phyloP scores from a whole-genome alignment of 2,113 vertebrate genomes.

The Anhinga anhinga region DNA sequence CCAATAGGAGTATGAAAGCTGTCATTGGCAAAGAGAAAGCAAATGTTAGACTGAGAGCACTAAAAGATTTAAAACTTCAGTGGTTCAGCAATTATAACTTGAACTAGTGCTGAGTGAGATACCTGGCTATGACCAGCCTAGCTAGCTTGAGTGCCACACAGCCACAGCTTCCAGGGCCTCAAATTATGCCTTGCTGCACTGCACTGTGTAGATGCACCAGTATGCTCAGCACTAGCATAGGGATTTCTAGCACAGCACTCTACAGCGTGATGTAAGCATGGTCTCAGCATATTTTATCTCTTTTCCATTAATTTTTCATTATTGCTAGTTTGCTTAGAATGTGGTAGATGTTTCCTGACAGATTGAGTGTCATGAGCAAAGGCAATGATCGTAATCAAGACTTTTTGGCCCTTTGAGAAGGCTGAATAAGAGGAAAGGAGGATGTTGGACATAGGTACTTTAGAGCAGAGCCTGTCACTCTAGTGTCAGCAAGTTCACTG shows the following conservation, averaged over 20 bases:
- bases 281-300: not conserved
- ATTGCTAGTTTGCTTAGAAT: not conserved
- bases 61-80: not conserved
- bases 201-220: not conserved
- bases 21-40: not conserved
- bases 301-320: not conserved
- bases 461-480: not conserved
- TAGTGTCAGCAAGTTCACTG: not conserved
- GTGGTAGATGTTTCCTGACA: not conserved
- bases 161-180: not conserved
- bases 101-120: not conserved
- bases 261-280: not conserved
- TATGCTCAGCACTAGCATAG: not conserved
- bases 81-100: not conserved
- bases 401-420: not conserved
- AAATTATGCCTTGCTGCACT: not conserved
- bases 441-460: not conserved
- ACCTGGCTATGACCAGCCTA: not conserved
- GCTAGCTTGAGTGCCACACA: not conserved
- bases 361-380: not conserved
- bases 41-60: not conserved
- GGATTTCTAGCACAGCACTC: not conserved
- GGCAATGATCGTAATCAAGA: fast-evolving
- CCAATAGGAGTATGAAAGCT: fast-evolving
- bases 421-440: not conserved